These are phyloP conservation scores for Seira sanloemensis DNA, from an alignment of 2,888 invertebrate genomes.

Conservation along the genomic window DNA sequence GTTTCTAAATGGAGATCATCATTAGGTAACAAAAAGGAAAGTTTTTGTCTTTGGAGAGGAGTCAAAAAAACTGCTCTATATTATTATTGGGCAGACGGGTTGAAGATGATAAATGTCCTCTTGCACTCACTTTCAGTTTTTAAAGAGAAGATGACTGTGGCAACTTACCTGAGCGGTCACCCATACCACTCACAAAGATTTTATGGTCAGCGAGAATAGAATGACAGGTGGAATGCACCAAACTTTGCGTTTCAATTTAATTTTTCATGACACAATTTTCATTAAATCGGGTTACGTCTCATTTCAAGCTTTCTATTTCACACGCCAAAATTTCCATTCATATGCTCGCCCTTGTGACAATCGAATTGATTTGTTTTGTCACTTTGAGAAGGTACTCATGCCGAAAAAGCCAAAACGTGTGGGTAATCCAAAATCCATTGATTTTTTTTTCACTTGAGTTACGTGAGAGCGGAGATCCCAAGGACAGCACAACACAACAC, in stretches of 20 bases:
- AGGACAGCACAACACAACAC: too few species aligned
- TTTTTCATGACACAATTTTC: neutral
- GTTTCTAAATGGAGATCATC: neutral
- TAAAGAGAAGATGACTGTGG: too few species aligned
- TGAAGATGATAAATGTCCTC: neutral
- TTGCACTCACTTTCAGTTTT: neutral
- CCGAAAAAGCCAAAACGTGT: neutral
- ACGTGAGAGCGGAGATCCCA: too few species aligned
- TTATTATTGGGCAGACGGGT: neutral
- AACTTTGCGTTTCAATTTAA: too few species aligned
- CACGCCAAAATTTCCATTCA: conserved; percentile 1
- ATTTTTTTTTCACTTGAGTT: neutral
- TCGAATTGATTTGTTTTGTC: neutral
- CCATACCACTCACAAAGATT: neutral
- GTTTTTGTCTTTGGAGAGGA: neutral
- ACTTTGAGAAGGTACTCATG: neutral
- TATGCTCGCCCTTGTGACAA: too few species aligned
- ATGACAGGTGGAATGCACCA: too few species aligned
- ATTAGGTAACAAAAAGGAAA: neutral
- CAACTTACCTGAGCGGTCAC: neutral
- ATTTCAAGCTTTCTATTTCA: neutral
- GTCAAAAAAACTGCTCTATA: neutral
- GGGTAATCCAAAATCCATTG: too few species aligned
- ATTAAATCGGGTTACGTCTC: neutral
- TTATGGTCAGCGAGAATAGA: neutral